Conservation (phyloP, 2,797 vertebrate genomes). For the Hippocampus kuda region DNA sequence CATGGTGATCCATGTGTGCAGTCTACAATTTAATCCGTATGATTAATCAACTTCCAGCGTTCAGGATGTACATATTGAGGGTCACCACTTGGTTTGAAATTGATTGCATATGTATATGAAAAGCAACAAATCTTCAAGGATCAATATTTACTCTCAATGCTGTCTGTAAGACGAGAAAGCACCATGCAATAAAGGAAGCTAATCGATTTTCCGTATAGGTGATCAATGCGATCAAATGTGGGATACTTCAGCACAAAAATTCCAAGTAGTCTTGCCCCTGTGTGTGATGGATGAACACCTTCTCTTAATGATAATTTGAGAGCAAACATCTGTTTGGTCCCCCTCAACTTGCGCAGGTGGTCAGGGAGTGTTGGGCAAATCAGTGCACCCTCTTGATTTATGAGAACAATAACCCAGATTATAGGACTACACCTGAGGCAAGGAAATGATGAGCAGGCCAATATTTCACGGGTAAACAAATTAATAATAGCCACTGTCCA, state of each 20-base stretch:
- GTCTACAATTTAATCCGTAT: background rate
- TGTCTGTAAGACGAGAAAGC: conserved; percentile 11
- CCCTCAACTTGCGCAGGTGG: background rate
- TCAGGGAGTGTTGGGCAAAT: conserved; percentile 18
- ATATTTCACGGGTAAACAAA: conserved; percentile 31
- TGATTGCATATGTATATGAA: conserved; percentile 22
- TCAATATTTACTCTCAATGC: conserved; percentile 18
- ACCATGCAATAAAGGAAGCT: background rate
- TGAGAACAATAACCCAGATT: conserved; percentile 48
- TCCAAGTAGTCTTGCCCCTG: background rate
- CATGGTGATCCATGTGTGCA: background rate
- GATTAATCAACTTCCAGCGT: conserved; percentile 9
- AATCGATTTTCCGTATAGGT: background rate
- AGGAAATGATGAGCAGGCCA: conserved; percentile 30
- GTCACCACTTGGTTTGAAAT: conserved; percentile 32
- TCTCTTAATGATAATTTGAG: background rate
- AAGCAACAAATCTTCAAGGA: conserved; percentile 23
- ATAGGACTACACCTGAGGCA: conserved; percentile 29
- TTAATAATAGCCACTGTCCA: conserved; percentile 38
- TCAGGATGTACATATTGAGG: conserved; percentile 12
- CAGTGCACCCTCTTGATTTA: conserved; percentile 40
- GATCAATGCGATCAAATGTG: conserved; percentile 3
- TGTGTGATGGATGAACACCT: background rate
- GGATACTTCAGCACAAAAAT: background rate
- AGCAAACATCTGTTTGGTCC: background rate